These are phyloP conservation scores for Brachionus koreanus DNA, from an alignment of 1,140 invertebrate genomes.

Conservation along the genomic window DNA sequence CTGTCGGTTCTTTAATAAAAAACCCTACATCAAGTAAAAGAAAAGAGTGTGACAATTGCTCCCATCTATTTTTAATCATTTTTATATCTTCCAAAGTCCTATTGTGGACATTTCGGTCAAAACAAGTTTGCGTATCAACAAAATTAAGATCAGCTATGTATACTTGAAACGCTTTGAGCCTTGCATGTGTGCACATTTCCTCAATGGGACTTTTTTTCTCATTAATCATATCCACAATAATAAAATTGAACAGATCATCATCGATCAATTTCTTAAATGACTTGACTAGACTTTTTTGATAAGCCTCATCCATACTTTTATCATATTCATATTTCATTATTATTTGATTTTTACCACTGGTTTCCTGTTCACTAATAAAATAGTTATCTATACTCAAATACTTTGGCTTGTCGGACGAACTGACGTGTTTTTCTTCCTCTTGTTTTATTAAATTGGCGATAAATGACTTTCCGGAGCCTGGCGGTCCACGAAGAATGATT, in stretches of 20 bases:
- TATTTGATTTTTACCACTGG: constrained; percentile 3
- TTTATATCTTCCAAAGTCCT: constrained; percentile 74
- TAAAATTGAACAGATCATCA: constrained; percentile 85
- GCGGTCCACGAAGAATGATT: constrained; percentile 29
- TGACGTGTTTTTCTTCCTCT: neutral
- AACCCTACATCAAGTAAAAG: neutral
- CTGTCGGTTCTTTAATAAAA: neutral
- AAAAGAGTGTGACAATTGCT: neutral
- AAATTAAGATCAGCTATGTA: constrained; percentile 79
- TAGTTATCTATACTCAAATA: constrained; percentile 39
- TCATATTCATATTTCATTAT: constrained; percentile 88
- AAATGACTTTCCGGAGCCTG: constrained; percentile 41
- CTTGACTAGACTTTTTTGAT: constrained; percentile 75
- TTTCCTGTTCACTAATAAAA: constrained; percentile 40
- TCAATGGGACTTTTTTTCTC: constrained; percentile 72
- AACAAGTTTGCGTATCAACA: constrained; percentile 70
- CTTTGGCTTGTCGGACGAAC: constrained; percentile 14
- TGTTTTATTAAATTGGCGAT: constrained; percentile 41
- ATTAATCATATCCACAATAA: constrained; percentile 75
- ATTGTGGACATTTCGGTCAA: constrained; percentile 77
- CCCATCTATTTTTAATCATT: constrained; percentile 48
- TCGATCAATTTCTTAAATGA: constrained; percentile 85
- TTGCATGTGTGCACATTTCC: constrained; percentile 80
- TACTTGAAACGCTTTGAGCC: constrained; percentile 82
- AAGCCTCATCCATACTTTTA: constrained; percentile 73